Evolutionary conservation across 2,113 vertebrate genomes (phyloP).

Genomic region (Tachycineta bicolor): DNA sequence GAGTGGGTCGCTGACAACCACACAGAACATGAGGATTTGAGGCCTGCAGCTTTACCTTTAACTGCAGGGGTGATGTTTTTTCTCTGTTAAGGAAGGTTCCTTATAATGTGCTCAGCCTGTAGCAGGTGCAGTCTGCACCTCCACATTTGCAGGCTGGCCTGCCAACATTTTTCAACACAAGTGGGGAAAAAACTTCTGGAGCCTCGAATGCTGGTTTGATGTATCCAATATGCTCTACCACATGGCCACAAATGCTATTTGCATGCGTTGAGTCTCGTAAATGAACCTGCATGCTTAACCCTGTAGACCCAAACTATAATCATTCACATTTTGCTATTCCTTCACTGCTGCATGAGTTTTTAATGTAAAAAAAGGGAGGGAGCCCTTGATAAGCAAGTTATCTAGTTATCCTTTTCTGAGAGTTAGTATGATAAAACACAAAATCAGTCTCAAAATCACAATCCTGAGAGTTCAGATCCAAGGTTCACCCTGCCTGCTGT

Average conservation of each 20-base stretch:
- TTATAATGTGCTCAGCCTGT: background rate
- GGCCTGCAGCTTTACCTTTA: background rate
- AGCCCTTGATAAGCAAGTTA: background rate
- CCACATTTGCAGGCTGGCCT: background rate
- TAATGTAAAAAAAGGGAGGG: background rate
- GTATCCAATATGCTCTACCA: constrained; percentile 15
- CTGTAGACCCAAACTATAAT: background rate
- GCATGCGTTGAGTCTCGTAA: background rate
- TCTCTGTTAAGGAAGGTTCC: background rate
- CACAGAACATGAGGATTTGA: background rate
- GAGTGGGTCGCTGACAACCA: background rate
- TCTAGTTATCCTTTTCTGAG: background rate
- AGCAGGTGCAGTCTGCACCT: background rate
- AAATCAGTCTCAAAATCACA: background rate
- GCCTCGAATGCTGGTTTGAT: background rate
- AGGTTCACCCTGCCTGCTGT: background rate
- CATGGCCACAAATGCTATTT: background rate
- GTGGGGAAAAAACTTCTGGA: background rate
- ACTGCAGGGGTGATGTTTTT: background rate
- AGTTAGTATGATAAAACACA: background rate
- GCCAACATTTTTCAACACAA: background rate
- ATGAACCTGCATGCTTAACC: background rate
- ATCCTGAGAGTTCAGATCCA: background rate
- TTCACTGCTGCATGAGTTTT: fast-evolving
- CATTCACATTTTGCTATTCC: background rate